These are phyloP conservation scores for Euplagia quadripunctaria DNA, from an alignment of 2,888 invertebrate species.

Conservation along the genomic window DNA sequence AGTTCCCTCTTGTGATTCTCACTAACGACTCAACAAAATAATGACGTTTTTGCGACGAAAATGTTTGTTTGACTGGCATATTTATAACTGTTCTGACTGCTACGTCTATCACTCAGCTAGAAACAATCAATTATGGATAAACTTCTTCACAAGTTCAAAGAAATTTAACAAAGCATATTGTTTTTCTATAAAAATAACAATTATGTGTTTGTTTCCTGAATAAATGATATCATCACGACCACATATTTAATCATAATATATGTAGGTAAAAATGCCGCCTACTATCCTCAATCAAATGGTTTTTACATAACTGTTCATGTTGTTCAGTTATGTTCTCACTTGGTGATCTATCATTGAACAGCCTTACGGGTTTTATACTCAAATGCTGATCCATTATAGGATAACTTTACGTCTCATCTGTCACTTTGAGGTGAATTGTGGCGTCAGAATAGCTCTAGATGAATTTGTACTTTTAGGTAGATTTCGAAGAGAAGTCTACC, in stretches of 20 bases:
- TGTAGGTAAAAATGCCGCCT: background rate
- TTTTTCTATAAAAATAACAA: background rate
- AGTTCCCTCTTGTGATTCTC: background rate
- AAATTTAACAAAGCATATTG: conserved; percentile 9
- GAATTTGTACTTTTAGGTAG: too few relatives aligned
- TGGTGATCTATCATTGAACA: background rate
- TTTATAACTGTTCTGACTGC: background rate
- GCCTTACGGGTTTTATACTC: background rate
- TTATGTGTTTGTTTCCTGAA: background rate
- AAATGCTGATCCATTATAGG: background rate
- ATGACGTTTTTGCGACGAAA: background rate
- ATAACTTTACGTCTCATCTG: too few relatives aligned
- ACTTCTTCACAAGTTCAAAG: background rate
- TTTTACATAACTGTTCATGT: background rate
- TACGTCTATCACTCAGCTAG: background rate
- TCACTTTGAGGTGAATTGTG: too few relatives aligned
- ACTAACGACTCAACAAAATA: background rate
- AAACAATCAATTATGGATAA: background rate
- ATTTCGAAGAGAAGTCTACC: too few relatives aligned
- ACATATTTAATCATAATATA: background rate
- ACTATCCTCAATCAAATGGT: background rate
- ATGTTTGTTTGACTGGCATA: background rate
- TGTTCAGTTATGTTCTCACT: background rate
- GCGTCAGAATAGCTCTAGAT: too few relatives aligned
- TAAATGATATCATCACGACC: background rate